These are phyloP conservation scores for Istiophorus platypterus DNA, from an alignment of 2,113 vertebrate genomes.

Conservation along the genomic window DNA sequence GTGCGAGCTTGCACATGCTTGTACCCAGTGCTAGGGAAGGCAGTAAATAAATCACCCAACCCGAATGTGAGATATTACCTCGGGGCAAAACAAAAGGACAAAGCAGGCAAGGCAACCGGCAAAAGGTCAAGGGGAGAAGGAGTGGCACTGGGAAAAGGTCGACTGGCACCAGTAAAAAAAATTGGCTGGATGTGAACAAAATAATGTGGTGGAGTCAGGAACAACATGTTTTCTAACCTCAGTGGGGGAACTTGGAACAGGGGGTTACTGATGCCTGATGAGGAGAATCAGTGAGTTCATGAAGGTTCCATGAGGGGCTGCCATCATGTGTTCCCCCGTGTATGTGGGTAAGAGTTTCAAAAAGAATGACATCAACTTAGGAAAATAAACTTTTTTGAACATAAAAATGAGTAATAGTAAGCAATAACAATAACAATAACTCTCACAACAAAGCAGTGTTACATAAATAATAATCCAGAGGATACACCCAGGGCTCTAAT, in stretches of 20 bases:
- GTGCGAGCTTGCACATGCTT: not conserved
- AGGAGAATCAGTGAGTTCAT: slow-evolving; percentile 28
- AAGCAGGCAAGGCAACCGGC: slow-evolving; percentile 60
- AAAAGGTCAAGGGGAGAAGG: slow-evolving; percentile 81
- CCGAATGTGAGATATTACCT: slow-evolving; percentile 75
- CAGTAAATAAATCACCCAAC: slow-evolving; percentile 80
- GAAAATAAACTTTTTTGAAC: not conserved
- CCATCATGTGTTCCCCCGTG: slow-evolving; percentile 1
- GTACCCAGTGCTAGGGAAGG: slow-evolving; percentile 27
- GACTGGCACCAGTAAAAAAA: slow-evolving; percentile 64
- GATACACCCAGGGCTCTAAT: slow-evolving; percentile 66
- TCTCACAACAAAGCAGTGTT: slow-evolving; percentile 48
- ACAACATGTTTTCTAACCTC: slow-evolving; percentile 52
- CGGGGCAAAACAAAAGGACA: slow-evolving; percentile 72
- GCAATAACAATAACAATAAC: slow-evolving; percentile 36
- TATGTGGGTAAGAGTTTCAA: not conserved
- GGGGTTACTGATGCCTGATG: slow-evolving; percentile 35
- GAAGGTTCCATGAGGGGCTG: slow-evolving; percentile 12
- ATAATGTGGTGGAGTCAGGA: slow-evolving; percentile 35
- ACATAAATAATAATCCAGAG: slow-evolving; percentile 64
- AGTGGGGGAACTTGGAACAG: slow-evolving; percentile 11
- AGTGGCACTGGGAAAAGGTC: slow-evolving; percentile 76
- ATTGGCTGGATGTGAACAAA: slow-evolving; percentile 66
- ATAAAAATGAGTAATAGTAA: slow-evolving; percentile 12
- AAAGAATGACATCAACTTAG: not conserved